Conservation (phyloP, 2,113 vertebrate species). For the Montifringilla adamsi region DNA sequence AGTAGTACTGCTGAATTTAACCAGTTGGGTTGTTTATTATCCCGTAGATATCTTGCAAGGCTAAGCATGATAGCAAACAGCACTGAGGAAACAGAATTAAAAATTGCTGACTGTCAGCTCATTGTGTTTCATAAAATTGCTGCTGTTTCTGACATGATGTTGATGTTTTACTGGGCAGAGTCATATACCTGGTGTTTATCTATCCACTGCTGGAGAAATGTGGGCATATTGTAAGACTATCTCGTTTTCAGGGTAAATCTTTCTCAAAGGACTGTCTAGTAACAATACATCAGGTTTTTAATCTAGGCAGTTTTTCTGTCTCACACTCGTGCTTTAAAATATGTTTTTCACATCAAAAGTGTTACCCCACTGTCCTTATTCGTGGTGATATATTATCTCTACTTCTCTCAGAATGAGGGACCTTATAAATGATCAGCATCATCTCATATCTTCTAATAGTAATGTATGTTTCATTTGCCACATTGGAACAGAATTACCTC, state of each 20-base stretch:
- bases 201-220: background rate
- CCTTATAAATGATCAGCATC: conserved; percentile 10
- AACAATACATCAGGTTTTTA: background rate
- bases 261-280: background rate
- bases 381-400: background rate
- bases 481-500: conserved; percentile 49
- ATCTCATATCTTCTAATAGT: conserved; percentile 2
- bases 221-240: background rate
- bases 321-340: background rate
- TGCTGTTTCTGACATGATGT: background rate
- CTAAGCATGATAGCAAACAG: background rate
- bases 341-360: background rate
- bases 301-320: background rate
- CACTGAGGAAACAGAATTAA: background rate
- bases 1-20: background rate
- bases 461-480: conserved; percentile 37
- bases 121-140: background rate
- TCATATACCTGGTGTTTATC: background rate
- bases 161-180: background rate
- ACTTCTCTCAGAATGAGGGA: background rate
- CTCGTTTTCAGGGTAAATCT: background rate
- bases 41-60: background rate
- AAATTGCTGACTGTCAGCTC: background rate
- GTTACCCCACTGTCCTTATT: background rate
- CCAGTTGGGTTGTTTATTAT: background rate